Conservation (phyloP, 2,113 vertebrate species). For the Pogona vitticeps region DNA sequence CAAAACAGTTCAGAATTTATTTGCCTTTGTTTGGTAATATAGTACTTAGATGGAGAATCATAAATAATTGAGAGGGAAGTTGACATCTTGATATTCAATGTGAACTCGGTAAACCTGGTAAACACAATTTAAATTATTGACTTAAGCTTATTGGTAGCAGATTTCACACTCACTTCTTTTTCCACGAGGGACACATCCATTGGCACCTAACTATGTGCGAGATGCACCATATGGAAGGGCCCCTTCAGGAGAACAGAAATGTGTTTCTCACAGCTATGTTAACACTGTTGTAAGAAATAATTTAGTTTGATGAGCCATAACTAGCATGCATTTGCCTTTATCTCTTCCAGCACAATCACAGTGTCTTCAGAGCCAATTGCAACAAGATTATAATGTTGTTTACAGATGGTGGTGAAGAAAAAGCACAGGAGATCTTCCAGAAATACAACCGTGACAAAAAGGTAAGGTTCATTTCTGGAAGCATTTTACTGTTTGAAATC, state of each 20-base stretch:
- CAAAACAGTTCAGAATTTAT: conserved; percentile 4
- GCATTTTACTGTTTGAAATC: not conserved
- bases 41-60: not conserved
- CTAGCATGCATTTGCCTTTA: conserved; percentile 10
- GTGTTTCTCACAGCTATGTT: not conserved
- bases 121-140: not conserved
- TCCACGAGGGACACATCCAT: not conserved
- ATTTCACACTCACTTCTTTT: not conserved
- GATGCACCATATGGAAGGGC: not conserved
- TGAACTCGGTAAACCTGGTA: not conserved
- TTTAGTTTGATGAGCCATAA: conserved; percentile 19
- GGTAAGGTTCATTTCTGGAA: conserved; percentile 72
- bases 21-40: not conserved
- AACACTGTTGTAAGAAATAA: not conserved
- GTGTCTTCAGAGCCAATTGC: conserved; percentile 94
- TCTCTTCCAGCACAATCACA: conserved; percentile 85
- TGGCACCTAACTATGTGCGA: not conserved
- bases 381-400: conserved; percentile 99
- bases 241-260: not conserved
- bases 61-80: not conserved
- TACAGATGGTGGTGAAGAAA: conserved; percentile 96
- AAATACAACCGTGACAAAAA: conserved; percentile 93
- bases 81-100: not conserved
- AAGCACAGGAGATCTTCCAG: conserved; percentile 91
- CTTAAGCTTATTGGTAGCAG: not conserved